Evolutionary conservation across 2,113 vertebrate species (phyloP).

Genomic region (Heteronetta atricapilla): DNA sequence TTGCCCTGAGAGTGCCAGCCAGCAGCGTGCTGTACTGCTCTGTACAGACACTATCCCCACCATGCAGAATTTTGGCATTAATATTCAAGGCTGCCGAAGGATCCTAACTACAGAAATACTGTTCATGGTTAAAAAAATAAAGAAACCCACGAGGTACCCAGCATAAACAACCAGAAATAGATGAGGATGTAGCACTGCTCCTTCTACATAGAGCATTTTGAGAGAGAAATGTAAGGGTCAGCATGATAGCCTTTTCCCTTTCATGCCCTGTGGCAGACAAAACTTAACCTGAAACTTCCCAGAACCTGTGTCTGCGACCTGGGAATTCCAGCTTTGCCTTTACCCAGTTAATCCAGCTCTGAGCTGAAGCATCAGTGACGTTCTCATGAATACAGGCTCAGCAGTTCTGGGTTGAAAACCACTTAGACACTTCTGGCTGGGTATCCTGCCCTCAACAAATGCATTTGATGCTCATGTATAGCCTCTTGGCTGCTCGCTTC

Average conservation of each 20-base stretch:
- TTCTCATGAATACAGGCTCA: not conserved
- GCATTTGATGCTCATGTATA: slow-evolving; percentile 24
- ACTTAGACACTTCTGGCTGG: slow-evolving; percentile 22
- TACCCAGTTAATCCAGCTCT: not conserved
- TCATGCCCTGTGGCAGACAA: not conserved
- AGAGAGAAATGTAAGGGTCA: not conserved
- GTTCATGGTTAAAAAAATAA: not conserved
- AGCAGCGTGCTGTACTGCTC: not conserved
- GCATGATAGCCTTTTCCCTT: not conserved
- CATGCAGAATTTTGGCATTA: not conserved
- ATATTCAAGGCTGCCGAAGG: not conserved
- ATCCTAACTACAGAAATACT: not conserved
- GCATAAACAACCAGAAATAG: not conserved
- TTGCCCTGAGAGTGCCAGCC: not conserved
- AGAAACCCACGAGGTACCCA: not conserved
- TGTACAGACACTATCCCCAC: not conserved
- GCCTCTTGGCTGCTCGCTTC: slow-evolving; percentile 47
- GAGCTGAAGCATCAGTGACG: not conserved
- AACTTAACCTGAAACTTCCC: not conserved
- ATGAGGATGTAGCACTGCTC: not conserved
- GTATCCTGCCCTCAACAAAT: slow-evolving; percentile 45
- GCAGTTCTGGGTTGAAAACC: slow-evolving; percentile 3
- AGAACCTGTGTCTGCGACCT: not conserved
- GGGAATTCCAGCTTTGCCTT: not conserved
- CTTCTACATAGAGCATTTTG: not conserved